Conservation (phyloP, 2,888 invertebrate genomes). For the Cybosia mesomella region DNA sequence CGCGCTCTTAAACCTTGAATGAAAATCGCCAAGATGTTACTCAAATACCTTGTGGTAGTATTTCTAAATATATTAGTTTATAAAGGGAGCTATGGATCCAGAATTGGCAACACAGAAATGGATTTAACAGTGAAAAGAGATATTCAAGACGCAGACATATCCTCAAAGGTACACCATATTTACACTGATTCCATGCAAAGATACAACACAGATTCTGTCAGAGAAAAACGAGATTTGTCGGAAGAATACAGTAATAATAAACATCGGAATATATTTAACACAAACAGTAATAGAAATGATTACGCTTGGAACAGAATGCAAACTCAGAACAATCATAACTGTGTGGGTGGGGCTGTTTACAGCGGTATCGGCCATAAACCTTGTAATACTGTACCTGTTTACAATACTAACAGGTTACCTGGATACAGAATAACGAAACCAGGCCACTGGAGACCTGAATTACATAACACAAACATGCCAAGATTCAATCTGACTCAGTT, state of each 20-base stretch:
- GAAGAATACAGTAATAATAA: not conserved
- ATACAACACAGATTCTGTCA: slow-evolving; percentile 11
- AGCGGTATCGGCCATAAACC: not conserved
- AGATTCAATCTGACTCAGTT: not conserved
- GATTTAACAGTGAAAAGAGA: slow-evolving; percentile 53
- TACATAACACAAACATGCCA: not conserved
- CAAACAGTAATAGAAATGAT: slow-evolving; percentile 6
- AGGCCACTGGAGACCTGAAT: not conserved
- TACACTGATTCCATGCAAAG: not conserved
- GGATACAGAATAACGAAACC: not conserved
- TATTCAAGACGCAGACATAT: not conserved
- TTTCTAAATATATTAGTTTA: slow-evolving; percentile 53
- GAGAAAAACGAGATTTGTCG: slow-evolving; percentile 24
- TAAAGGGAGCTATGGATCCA: slow-evolving; percentile 57
- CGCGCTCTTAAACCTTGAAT: too few species aligned
- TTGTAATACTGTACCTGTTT: not conserved
- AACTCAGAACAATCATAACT: not conserved
- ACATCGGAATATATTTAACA: too few species aligned
- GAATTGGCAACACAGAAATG: slow-evolving; percentile 39
- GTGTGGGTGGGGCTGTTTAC: not conserved
- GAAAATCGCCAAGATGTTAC: slow-evolving; percentile 22
- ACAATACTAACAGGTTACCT: not conserved
- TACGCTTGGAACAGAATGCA: not conserved
- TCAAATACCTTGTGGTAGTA: slow-evolving; percentile 31
- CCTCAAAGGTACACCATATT: not conserved